Evolutionary conservation across 2,797 vertebrate species (phyloP).

Genomic region (Siniperca scherzeri): DNA sequence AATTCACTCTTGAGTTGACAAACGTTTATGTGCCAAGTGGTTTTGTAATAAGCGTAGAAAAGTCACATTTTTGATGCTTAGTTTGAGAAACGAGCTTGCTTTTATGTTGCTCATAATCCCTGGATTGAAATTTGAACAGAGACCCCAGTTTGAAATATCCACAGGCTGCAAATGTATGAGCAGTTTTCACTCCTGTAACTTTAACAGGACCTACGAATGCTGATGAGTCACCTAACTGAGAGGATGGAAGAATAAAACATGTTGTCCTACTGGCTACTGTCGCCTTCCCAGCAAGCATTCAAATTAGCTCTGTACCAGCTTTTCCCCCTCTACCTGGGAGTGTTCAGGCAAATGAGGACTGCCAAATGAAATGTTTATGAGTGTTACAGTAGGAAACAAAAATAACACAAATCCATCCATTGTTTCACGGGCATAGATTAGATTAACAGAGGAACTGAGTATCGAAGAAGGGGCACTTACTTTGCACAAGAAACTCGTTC

Average conservation of each 20-base stretch:
- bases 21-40: not conserved
- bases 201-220: not conserved
- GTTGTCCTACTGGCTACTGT: not conserved
- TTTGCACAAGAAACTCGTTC: conserved; percentile 94
- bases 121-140: not conserved
- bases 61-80: not conserved
- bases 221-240: not conserved
- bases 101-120: not conserved
- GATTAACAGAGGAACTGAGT: not conserved
- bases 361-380: conserved; percentile 38
- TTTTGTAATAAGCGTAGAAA: not conserved
- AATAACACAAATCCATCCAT: not conserved
- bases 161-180: not conserved
- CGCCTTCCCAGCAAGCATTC: conserved; percentile 22
- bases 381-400: not conserved
- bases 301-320: conserved; percentile 37
- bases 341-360: conserved; percentile 41
- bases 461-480: conserved; percentile 85
- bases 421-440: not conserved
- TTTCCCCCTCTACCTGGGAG: not conserved
- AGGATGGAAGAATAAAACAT: not conserved
- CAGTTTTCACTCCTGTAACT: not conserved
- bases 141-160: not conserved
- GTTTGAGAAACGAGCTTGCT: not conserved
- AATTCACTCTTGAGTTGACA: not conserved